Evolutionary conservation across 2,888 invertebrate species (phyloP).

Genomic region (Phymatocera aterrima): DNA sequence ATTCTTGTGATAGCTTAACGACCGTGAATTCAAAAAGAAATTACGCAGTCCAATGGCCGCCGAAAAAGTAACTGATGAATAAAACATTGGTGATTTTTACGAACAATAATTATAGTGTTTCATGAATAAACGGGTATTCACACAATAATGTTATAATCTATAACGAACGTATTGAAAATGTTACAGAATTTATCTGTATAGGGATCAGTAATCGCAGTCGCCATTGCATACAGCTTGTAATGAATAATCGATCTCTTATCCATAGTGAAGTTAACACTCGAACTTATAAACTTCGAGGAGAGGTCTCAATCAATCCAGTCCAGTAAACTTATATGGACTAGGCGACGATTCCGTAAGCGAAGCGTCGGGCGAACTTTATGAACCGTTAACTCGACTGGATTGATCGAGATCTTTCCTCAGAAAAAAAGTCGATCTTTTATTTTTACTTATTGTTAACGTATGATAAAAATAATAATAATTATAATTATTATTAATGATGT

Average conservation of each 20-base stretch:
- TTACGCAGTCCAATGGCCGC: not conserved
- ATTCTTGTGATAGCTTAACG: not conserved
- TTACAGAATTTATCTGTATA: not conserved
- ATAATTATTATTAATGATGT: conserved; percentile 6
- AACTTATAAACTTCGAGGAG: too few relatives aligned
- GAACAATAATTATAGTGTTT: not conserved
- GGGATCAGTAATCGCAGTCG: not conserved
- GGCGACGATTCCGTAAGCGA: too few relatives aligned
- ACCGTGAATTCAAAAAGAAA: not conserved
- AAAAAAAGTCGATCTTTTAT: not conserved
- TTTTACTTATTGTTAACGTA: not conserved
- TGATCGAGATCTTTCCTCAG: too few relatives aligned
- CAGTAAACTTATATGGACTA: too few relatives aligned
- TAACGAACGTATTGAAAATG: conserved; percentile 5
- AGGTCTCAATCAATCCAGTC: too few relatives aligned
- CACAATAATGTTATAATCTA: not conserved
- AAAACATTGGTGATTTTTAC: not conserved
- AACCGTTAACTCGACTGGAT: too few relatives aligned
- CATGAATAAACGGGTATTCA: not conserved
- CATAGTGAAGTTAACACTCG: too few relatives aligned
- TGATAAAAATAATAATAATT: not conserved
- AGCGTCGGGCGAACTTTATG: too few relatives aligned
- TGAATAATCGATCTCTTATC: not conserved
- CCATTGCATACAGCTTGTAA: conserved; percentile 18
- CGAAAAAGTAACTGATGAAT: not conserved